phyloP scores from a whole-genome alignment of 2,113 vertebrate species.

The pig (Sus scrofa) region T2T-Sscrofa CM000818.6:132542501-132543000 shows the following conservation, averaged over 20 bases:
- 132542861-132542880: background rate
- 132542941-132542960: constrained; percentile 97
- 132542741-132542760: background rate
- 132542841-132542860: too few relatives aligned
- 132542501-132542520: background rate
- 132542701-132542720: too few relatives aligned
- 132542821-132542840: too few relatives aligned
- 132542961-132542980: constrained; percentile 96
- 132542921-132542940: constrained; percentile 94
- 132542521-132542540: background rate
- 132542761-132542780: accelerated
- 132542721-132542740: background rate
- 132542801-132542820: too few relatives aligned
- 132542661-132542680: background rate
- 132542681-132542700: too few relatives aligned
- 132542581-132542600: too few relatives aligned
- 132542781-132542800: background rate
- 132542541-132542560: background rate
- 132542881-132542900: constrained; percentile 88
- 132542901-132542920: constrained; percentile 94
- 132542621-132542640: background rate
- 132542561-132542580: background rate
- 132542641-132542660: background rate
- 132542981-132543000: constrained; percentile 93
- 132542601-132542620: background rate